phyloP scores from a whole-genome alignment of 2,888 invertebrate genomes.

The Acrobasis repandana region DNA sequence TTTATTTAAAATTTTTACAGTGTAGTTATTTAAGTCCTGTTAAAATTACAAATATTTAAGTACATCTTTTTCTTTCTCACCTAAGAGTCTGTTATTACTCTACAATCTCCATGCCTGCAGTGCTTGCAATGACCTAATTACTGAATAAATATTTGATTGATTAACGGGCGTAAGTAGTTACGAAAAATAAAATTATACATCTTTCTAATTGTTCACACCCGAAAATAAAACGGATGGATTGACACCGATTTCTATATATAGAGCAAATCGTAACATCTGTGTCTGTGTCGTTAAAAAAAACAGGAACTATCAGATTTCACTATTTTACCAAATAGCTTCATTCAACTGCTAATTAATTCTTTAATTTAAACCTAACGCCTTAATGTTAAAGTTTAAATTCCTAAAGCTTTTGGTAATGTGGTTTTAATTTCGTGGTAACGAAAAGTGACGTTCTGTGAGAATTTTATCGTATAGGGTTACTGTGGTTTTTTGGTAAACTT shows the following conservation, averaged over 20 bases:
- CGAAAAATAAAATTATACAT: neutral
- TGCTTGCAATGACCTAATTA: too few relatives aligned
- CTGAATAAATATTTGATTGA: too few relatives aligned
- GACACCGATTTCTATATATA: conserved; percentile 21
- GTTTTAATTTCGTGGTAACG: conserved; percentile 44
- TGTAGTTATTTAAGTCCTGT: too few relatives aligned
- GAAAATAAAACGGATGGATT: conserved; percentile 13
- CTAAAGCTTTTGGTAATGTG: neutral
- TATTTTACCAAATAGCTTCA: conserved; percentile 56
- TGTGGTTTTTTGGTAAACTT: conserved; percentile 35
- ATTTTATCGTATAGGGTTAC: conserved; percentile 50
- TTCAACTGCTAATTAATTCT: conserved; percentile 34
- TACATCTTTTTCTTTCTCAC: too few relatives aligned
- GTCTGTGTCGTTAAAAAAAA: conserved; percentile 48
- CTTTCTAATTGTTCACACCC: conserved; percentile 5
- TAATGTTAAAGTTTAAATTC: conserved; percentile 29
- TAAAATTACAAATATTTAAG: too few relatives aligned
- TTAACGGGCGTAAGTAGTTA: too few relatives aligned
- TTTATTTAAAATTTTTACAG: too few relatives aligned
- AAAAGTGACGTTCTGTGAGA: conserved; percentile 52
- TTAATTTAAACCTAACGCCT: conserved; percentile 34
- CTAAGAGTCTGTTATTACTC: too few relatives aligned
- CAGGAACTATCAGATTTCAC: conserved; percentile 60
- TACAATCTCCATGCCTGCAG: too few relatives aligned
- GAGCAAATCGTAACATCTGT: conserved; percentile 41